These are phyloP conservation scores for Drosophila littoralis DNA, from an alignment of 1,140 invertebrate genomes.

Conservation along the genomic window DNA sequence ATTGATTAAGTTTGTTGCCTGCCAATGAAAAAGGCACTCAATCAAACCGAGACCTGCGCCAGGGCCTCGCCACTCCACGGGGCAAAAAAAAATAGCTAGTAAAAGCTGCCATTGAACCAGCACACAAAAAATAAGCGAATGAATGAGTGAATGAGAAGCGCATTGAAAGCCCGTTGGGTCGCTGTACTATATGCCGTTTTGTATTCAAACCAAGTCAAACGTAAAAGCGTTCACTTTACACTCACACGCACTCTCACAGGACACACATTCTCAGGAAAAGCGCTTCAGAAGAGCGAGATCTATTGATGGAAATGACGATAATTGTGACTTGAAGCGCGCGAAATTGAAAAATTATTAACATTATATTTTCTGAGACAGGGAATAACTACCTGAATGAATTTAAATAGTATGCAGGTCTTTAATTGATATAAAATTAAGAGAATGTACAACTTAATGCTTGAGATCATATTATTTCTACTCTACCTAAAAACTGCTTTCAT, in stretches of 20 bases:
- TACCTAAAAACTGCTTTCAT: not conserved
- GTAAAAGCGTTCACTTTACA: slow-evolving; percentile 75
- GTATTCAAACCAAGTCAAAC: slow-evolving; percentile 60
- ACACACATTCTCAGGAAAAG: slow-evolving; percentile 25
- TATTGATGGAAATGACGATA: slow-evolving; percentile 8
- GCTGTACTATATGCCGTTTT: slow-evolving; percentile 6
- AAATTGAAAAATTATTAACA: slow-evolving; percentile 34
- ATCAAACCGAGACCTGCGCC: slow-evolving; percentile 49
- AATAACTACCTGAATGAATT: slow-evolving; percentile 7
- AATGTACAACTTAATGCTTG: no score
- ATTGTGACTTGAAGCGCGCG: slow-evolving; percentile 8
- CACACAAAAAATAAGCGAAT: slow-evolving; percentile 45
- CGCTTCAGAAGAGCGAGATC: slow-evolving; percentile 13
- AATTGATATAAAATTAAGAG: slow-evolving; percentile 27
- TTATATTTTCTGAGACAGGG: slow-evolving; percentile 11
- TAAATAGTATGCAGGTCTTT: slow-evolving; percentile 7
- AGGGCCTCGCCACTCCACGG: not conserved
- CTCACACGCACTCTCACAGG: slow-evolving; percentile 36
- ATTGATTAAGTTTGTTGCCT: slow-evolving; percentile 80
- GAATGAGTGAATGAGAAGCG: slow-evolving; percentile 37
- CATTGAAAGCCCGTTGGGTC: slow-evolving; percentile 2
- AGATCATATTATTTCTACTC: not conserved
- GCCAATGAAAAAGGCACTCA: slow-evolving; percentile 76
- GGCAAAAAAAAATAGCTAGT: not conserved
- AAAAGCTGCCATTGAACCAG: slow-evolving; percentile 25